phyloP scores from a whole-genome alignment of 2,888 invertebrate genomes.

The Morinoia aosen region DNA sequence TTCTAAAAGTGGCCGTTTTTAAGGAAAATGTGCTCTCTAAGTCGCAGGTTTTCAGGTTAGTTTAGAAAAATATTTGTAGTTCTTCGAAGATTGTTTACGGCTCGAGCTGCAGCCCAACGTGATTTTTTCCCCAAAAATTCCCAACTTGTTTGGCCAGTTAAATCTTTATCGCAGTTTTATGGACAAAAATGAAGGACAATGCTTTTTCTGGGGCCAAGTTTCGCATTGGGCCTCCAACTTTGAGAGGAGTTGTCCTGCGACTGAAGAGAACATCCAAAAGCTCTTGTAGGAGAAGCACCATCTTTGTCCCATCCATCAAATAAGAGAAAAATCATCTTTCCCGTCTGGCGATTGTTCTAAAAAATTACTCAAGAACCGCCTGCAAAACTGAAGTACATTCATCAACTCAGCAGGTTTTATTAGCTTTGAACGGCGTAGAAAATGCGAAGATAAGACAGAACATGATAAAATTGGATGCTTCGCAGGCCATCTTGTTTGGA shows the following conservation, averaged over 20 bases:
- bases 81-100: constrained; percentile 15
- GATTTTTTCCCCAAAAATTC: constrained; percentile 31
- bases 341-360: constrained; percentile 37
- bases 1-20: not conserved
- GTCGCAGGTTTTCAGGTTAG: not conserved
- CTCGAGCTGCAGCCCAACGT: constrained; percentile 19
- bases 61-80: not conserved
- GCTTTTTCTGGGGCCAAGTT: constrained; percentile 42
- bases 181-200: constrained; percentile 51
- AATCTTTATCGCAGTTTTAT: constrained; percentile 52
- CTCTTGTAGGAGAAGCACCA: not conserved
- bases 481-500: not conserved
- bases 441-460: not conserved
- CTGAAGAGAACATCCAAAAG: constrained; percentile 53
- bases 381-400: not conserved
- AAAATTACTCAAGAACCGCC: not conserved
- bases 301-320: constrained; percentile 50
- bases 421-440: not conserved
- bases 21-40: not conserved
- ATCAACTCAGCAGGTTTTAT: constrained; percentile 44
- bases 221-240: constrained; percentile 46
- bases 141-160: constrained; percentile 45
- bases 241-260: constrained; percentile 40
- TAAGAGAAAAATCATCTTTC: constrained; percentile 50
- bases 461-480: not conserved